These are phyloP conservation scores for Siniperca undulata DNA, from an alignment of 2,797 vertebrate species.

Conservation along the genomic window DNA sequence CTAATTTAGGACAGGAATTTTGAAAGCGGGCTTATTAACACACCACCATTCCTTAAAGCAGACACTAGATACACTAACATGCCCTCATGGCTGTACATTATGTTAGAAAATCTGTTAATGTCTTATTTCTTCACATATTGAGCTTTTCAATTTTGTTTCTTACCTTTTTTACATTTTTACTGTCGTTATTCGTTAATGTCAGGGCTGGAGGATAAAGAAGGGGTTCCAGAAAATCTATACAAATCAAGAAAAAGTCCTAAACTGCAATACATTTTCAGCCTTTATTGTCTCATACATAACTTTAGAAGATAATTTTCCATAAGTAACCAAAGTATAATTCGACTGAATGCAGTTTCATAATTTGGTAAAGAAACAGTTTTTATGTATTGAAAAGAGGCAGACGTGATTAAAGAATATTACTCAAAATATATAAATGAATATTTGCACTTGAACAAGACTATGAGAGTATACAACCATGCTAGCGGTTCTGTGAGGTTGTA, in stretches of 20 bases:
- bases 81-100: slow-evolving; percentile 4
- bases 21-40: slow-evolving; percentile 58
- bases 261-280: neutral
- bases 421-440: neutral
- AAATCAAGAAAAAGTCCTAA: neutral
- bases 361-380: neutral
- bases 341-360: neutral
- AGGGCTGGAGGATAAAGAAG: neutral
- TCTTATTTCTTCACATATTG: slow-evolving; percentile 10
- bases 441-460: neutral
- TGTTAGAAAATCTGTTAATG: slow-evolving; percentile 24
- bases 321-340: neutral
- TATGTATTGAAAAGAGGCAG: neutral
- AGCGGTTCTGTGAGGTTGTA: neutral
- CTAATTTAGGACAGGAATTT: slow-evolving; percentile 57
- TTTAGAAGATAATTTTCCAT: too few species aligned
- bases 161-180: neutral
- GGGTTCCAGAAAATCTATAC: neutral
- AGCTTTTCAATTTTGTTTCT: neutral
- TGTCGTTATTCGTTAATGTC: neutral
- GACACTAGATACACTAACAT: slow-evolving; percentile 34
- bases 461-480: neutral
- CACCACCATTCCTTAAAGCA: slow-evolving; percentile 45
- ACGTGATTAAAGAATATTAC: neutral
- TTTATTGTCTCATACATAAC: neutral